Base-by-base conservation (phyloP, 2,888 invertebrate species). In the Dromius quadrimaculatus region DNA sequence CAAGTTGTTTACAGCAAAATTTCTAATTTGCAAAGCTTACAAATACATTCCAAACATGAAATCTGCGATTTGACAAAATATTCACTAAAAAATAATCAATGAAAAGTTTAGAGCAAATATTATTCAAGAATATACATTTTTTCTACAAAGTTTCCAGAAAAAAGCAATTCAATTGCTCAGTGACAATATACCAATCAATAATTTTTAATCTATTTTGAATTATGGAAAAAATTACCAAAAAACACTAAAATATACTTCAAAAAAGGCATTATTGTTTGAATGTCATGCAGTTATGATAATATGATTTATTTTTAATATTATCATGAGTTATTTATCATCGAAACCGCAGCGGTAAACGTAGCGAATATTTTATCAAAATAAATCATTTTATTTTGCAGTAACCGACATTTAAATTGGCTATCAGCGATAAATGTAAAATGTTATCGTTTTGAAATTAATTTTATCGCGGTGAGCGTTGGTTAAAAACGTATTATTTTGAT, bases 271-370 rank as follows among this genome's bases (percentile, higher is more conserved):
- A 2, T 15, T 11, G 23, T 1, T 28, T 4, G 2, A n/a, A 22
- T 23, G 50, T 50, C 23, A 50, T 50, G 13, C 11, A n/a, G 1
- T 11, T 9, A 22, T 50, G 50, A 41, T 41, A 41, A 41, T 15
- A 41, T 41, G 41, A 50, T 23, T 50, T 50, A 50, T 13, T 50
- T 50, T 41, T 23, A 22, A 28, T 50, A 13, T 50, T 50, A 50
- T 50, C 50, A 15, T 2, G 19, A 5, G 11, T 11, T 2, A 50
- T 50, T 28, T 50, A 50, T 50, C 47, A n/a, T 22, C 6, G 4
- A 41, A 1, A 47, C 47, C 1, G n/a, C n/a, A 41, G 2, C 15
- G 13, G 41, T 8, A 15, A 4, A 15, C 13, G 8, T 23, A 17
- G 20, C 50, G 20, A 50, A 50, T 50, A 23, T 28, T 50, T 50